phyloP scores from a whole-genome alignment of 2,113 vertebrate species.

The Chitala chitala region DNA sequence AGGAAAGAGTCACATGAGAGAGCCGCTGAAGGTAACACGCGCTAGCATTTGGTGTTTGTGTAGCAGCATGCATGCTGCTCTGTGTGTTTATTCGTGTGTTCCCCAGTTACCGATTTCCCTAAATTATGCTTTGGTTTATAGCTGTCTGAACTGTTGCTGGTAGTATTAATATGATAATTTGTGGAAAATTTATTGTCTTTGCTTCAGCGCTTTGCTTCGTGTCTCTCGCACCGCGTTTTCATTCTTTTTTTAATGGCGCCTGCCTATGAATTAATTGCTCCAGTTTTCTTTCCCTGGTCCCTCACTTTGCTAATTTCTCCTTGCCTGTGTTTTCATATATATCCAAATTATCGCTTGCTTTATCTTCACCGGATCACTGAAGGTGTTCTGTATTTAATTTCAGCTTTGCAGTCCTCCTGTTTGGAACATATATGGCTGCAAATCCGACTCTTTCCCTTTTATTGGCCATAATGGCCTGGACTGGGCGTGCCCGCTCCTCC shows the following conservation, averaged over 20 bases:
- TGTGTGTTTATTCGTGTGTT: neutral
- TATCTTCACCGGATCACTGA: neutral
- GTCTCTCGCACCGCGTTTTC: no score
- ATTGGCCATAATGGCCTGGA: slow-evolving; percentile 71
- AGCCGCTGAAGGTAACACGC: neutral
- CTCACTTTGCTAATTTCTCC: neutral
- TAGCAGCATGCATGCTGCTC: no score
- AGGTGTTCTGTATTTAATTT: slow-evolving; percentile 10
- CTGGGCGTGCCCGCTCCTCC: slow-evolving; percentile 66
- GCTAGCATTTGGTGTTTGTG: neutral
- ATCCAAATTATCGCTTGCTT: slow-evolving; percentile 17
- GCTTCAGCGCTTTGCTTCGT: neutral
- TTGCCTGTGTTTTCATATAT: slow-evolving; percentile 41
- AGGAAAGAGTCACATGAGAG: neutral
- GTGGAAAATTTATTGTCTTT: neutral
- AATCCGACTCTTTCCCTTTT: slow-evolving; percentile 65
- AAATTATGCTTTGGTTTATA: neutral
- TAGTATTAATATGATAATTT: neutral
- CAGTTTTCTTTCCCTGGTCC: neutral
- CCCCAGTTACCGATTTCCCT: neutral
- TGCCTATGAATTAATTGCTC: neutral
- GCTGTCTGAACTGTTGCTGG: neutral
- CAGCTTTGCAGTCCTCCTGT: slow-evolving; percentile 21
- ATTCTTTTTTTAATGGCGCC: neutral
- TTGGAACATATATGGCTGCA: slow-evolving; percentile 62